phyloP scores from a whole-genome alignment of 2,797 vertebrate species.

The Taenioides sp. region DNA sequence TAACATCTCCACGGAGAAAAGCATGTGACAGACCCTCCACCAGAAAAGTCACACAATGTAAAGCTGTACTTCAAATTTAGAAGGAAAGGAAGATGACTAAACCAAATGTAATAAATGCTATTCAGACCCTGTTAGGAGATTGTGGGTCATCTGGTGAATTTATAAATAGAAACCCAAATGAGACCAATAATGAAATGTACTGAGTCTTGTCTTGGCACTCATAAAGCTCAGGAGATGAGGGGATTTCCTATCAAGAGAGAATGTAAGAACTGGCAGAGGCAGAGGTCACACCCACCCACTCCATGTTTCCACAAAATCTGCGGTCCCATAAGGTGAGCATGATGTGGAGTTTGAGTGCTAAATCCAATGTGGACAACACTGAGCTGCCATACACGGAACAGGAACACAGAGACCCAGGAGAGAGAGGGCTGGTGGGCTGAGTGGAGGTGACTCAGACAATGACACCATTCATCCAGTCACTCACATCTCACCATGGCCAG shows the following conservation, averaged over 20 bases:
- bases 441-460: constrained; percentile 52
- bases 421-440: constrained; percentile 17
- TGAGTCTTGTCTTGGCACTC: constrained; percentile 18
- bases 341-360: constrained; percentile 48
- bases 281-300: constrained; percentile 33
- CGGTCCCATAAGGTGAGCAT: constrained; percentile 18
- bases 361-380: constrained; percentile 56
- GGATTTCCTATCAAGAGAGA: constrained; percentile 35
- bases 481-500: constrained; percentile 24
- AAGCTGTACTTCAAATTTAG: not conserved
- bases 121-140: not conserved
- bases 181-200: constrained; percentile 22
- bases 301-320: constrained; percentile 33
- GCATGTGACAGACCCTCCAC: no score
- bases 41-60: no score
- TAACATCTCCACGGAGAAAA: no score
- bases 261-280: constrained; percentile 27
- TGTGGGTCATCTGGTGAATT: not conserved
- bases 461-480: constrained; percentile 59
- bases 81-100: not conserved
- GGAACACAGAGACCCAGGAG: constrained; percentile 32
- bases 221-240: constrained; percentile 31
- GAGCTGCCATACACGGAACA: constrained; percentile 46
- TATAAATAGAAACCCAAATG: constrained; percentile 15
- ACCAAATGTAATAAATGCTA: constrained; percentile 16